Conservation (phyloP, 2,113 vertebrate species). For the Apteryx owenii region DNA sequence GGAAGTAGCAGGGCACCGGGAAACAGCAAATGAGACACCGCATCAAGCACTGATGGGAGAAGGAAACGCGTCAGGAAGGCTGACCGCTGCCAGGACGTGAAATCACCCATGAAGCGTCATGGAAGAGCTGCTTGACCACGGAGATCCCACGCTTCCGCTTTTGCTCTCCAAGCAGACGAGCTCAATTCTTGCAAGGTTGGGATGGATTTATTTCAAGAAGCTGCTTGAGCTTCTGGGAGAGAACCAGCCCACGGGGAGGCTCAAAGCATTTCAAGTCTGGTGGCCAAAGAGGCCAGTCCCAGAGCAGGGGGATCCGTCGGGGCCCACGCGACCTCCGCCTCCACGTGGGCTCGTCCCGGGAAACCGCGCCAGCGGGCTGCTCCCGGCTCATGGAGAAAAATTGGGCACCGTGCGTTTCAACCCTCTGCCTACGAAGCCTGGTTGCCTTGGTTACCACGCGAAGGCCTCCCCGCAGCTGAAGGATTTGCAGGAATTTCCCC, state of each 20-base stretch:
- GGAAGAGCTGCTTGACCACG: neutral
- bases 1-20: no score
- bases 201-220: neutral
- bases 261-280: neutral
- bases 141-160: neutral
- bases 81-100: no score
- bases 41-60: no score
- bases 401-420: no score
- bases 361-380: no score
- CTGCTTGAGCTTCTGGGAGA: neutral
- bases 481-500: neutral
- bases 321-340: neutral
- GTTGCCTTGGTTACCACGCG: neutral
- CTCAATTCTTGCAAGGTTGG: neutral
- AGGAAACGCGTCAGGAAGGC: no score
- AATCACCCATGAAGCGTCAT: fast-evolving
- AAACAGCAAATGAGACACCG: no score
- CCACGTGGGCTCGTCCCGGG: no score
- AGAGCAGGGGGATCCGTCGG: no score
- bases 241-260: neutral
- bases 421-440: no score
- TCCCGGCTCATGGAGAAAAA: no score
- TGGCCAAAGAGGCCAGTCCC: fast-evolving
- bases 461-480: neutral
- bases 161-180: fast-evolving